These are phyloP conservation scores for Archips xylosteana DNA, from an alignment of 2,888 invertebrate genomes.

Conservation along the genomic window DNA sequence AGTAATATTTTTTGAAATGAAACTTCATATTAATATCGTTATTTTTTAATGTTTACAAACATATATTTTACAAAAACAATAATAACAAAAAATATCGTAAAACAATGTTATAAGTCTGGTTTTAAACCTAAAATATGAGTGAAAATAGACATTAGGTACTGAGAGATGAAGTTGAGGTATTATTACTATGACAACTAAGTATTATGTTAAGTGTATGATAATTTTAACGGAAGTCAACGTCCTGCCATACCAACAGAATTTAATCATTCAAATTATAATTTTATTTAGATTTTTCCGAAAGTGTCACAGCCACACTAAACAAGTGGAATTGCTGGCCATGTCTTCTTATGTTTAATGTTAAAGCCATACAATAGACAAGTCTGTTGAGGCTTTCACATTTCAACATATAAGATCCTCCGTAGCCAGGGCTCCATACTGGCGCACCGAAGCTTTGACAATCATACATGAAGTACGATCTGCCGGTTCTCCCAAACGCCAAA, in stretches of 20 bases:
- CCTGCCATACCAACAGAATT: neutral
- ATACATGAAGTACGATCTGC: slow-evolving; percentile 88
- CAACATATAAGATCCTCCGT: slow-evolving; percentile 86
- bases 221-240: neutral
- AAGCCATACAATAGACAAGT: slow-evolving; percentile 86
- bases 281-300: slow-evolving; percentile 68
- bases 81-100: no score
- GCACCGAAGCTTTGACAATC: slow-evolving; percentile 87
- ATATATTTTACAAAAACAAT: no score
- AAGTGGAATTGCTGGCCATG: slow-evolving; percentile 84
- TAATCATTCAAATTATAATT: slow-evolving; percentile 31
- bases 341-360: slow-evolving; percentile 85
- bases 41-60: no score
- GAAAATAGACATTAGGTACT: no score
- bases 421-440: slow-evolving; percentile 86
- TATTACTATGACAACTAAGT: neutral
- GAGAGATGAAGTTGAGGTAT: neutral
- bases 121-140: no score
- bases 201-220: neutral
- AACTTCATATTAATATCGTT: no score
- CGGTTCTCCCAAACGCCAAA: slow-evolving; percentile 80
- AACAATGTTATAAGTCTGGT: no score
- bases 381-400: slow-evolving; percentile 86
- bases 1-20: no score
- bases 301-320: slow-evolving; percentile 62